Evolutionary conservation across 2,797 vertebrate species (phyloP).

Genomic region (Balearica regulorum): DNA sequence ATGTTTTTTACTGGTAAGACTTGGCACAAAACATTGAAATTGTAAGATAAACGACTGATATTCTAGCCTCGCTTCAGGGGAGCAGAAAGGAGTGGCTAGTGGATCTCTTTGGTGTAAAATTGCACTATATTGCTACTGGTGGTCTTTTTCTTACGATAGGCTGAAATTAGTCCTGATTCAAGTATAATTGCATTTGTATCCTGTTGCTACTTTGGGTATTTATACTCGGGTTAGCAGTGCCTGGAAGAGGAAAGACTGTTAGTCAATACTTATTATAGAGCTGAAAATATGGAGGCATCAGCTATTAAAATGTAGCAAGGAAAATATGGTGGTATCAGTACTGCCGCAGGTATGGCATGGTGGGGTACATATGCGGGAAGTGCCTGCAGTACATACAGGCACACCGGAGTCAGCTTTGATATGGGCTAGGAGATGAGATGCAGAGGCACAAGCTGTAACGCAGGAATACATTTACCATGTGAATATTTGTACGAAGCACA

Average conservation of each 20-base stretch:
- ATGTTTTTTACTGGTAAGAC: not conserved
- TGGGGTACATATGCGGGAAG: fast-evolving
- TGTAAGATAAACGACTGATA: not conserved
- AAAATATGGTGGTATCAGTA: not conserved
- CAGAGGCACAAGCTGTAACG: not conserved
- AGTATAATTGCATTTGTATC: not conserved
- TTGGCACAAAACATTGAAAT: not conserved
- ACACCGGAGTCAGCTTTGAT: not conserved
- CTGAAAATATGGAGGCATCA: not conserved
- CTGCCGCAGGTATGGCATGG: not conserved
- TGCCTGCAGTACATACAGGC: not conserved
- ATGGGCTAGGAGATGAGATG: fast-evolving
- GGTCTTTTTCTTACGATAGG: not conserved
- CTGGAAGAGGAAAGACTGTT: not conserved
- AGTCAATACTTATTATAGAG: not conserved
- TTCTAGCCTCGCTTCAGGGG: not conserved
- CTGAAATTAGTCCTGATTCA: not conserved
- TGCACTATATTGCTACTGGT: not conserved
- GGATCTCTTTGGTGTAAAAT: not conserved
- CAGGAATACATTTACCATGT: not conserved
- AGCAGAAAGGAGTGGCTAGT: not conserved
- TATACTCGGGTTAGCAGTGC: not conserved
- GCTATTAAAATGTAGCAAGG: not conserved
- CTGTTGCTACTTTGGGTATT: not conserved
- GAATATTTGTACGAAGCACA: not conserved